Evolutionary conservation across 2,888 invertebrate genomes (phyloP).

Genomic region (Melanophora roralis): DNA sequence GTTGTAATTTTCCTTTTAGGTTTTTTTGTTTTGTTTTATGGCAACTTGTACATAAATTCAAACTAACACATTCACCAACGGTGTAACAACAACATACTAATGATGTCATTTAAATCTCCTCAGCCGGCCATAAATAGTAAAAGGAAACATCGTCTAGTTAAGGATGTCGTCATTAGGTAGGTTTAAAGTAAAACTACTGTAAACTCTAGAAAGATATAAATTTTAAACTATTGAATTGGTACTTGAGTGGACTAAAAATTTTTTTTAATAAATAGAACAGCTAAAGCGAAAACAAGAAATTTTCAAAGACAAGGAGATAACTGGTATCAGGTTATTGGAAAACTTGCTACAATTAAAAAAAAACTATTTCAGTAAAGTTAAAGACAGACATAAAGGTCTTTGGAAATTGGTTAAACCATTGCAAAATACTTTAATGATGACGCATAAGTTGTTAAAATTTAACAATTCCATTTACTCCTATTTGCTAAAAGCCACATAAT

Average conservation of each 20-base stretch:
- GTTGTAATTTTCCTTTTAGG: neutral
- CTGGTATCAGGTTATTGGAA: too few species aligned
- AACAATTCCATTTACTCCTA: too few species aligned
- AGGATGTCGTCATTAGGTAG: constrained; percentile 47
- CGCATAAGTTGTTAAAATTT: too few species aligned
- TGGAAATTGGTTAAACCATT: too few species aligned
- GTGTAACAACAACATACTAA: neutral
- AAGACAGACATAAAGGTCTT: too few species aligned
- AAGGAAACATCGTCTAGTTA: constrained; percentile 17
- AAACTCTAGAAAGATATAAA: constrained; percentile 20
- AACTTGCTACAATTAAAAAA: too few species aligned
- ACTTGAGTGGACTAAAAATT: constrained; percentile 37
- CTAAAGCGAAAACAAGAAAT: neutral
- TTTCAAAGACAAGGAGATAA: too few species aligned
- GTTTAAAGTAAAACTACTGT: constrained; percentile 34
- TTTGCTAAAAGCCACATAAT: too few species aligned
- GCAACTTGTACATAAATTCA: constrained; percentile 30
- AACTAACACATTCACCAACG: neutral
- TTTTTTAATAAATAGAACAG: neutral
- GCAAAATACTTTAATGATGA: too few species aligned
- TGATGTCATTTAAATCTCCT: constrained; percentile 24
- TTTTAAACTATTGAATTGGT: constrained; percentile 37
- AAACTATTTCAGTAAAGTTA: too few species aligned
- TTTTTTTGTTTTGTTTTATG: neutral
- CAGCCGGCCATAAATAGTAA: constrained; percentile 34